Percentiles rank a stretch among this genome's conserved stretches.
These are phyloP conservation scores for Drosophila picticornis DNA, from an alignment of 2,888 invertebrate species.

Conservation along the genomic window DNA sequence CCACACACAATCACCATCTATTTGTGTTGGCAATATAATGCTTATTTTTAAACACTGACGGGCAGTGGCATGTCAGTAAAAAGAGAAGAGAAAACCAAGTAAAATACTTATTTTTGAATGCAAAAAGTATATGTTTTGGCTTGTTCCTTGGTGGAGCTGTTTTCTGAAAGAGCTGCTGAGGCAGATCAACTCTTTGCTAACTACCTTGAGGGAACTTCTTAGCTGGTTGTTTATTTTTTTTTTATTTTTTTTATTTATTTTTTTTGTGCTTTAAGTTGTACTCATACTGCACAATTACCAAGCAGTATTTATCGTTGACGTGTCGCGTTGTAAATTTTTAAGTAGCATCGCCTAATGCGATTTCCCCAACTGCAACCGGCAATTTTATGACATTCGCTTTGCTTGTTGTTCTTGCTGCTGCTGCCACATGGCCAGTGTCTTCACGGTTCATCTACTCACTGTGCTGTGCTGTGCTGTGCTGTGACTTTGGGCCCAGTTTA, in stretches of 20 bases:
- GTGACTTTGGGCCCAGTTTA: conserved; percentile 25
- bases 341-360: conserved; percentile 72
- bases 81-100: conserved; percentile 4
- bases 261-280: conserved; percentile 13
- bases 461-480: conserved; percentile 56
- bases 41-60: conserved; percentile 69
- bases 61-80: conserved; percentile 18
- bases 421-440: conserved; percentile 34
- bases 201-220: conserved; percentile 43
- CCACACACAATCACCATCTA: conserved; percentile 13
- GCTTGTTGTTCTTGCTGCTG: conserved; percentile 30
- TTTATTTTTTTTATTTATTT: not conserved
- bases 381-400: conserved; percentile 68
- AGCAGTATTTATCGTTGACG: conserved; percentile 64
- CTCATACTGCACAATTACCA: conserved; percentile 59
- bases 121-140: conserved; percentile 34
- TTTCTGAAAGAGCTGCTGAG: conserved; percentile 10
- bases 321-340: conserved; percentile 71
- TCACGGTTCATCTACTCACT: conserved; percentile 67
- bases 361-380: conserved; percentile 41
- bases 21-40: conserved; percentile 41
- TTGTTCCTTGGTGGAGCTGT: conserved; percentile 25
- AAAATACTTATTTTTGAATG: conserved; percentile 38
- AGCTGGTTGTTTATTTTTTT: conserved; percentile 7
- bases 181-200: conserved; percentile 28